These are phyloP conservation scores for Chelonus insularis DNA, from an alignment of 1,140 invertebrate genomes.

Conservation along the genomic window DNA sequence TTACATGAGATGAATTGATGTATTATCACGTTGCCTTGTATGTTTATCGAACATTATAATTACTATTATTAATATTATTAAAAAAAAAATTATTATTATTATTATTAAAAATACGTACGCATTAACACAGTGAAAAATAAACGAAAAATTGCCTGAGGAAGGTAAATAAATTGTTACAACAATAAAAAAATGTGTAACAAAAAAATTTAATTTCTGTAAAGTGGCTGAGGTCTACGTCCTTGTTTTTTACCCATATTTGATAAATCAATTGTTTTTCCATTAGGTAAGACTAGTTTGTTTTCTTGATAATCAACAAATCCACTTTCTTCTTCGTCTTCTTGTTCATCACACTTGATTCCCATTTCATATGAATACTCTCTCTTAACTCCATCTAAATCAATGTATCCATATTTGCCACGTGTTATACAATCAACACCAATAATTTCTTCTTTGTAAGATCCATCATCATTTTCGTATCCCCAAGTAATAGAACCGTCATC, in stretches of 20 bases:
- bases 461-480: conserved; percentile 84
- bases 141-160: background rate
- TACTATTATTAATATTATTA: too few relatives aligned
- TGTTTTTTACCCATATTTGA: conserved; percentile 71
- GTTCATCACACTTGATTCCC: conserved; percentile 68
- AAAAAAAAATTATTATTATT: background rate
- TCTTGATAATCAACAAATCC: conserved; percentile 73
- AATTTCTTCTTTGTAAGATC: conserved; percentile 75
- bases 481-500: conserved; percentile 81
- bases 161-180: conserved; percentile 16
- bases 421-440: conserved; percentile 80
- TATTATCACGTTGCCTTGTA: background rate
- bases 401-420: conserved; percentile 79
- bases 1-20: background rate
- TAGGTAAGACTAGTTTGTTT: conserved; percentile 70
- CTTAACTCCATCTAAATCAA: conserved; percentile 77
- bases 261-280: conserved; percentile 71
- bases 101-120: background rate
- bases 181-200: conserved; percentile 16
- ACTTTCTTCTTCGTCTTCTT: conserved; percentile 58
- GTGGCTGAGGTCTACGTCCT: conserved; percentile 64
- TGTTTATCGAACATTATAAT: background rate
- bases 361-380: conserved; percentile 74
- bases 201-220: conserved; percentile 42
- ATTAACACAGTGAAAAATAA: background rate